Evolutionary conservation across 2,797 vertebrate genomes (phyloP).

Genomic region (Champsocephalus esox): DNA sequence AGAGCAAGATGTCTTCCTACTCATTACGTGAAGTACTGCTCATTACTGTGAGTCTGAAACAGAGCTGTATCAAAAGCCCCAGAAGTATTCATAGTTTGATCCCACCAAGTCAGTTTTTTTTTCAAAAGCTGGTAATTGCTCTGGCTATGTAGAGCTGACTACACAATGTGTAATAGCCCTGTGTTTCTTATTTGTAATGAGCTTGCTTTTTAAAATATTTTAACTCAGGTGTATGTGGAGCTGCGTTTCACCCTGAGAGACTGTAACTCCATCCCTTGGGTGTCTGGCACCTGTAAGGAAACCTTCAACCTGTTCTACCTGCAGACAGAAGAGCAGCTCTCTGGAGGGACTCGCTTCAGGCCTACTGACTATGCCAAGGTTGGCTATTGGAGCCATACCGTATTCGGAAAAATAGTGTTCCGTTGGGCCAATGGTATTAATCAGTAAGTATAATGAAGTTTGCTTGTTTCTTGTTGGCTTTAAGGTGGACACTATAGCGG

Average conservation of each 20-base stretch:
- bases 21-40: neutral
- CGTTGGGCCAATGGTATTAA: neutral
- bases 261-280: constrained; percentile 99
- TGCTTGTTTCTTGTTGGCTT: constrained; percentile 21
- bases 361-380: constrained; percentile 92
- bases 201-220: constrained; percentile 9
- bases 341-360: constrained; percentile 89
- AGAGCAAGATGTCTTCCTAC: neutral
- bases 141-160: neutral
- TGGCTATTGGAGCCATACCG: neutral
- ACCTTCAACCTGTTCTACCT: constrained; percentile 98
- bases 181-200: constrained; percentile 1
- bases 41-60: constrained; percentile 10
- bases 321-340: constrained; percentile 91
- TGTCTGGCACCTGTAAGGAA: constrained; percentile 97
- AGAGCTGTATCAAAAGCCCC: constrained; percentile 5
- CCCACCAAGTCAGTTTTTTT: neutral
- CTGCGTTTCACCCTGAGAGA: constrained; percentile 97
- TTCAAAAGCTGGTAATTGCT: neutral
- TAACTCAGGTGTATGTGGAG: constrained; percentile 90
- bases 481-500: constrained; percentile 95
- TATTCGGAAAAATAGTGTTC: neutral
- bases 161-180: neutral
- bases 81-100: neutral
- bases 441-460: neutral